Evolutionary conservation across 2,113 vertebrate species (phyloP).

Genomic region (Lampris incognitus): DNA sequence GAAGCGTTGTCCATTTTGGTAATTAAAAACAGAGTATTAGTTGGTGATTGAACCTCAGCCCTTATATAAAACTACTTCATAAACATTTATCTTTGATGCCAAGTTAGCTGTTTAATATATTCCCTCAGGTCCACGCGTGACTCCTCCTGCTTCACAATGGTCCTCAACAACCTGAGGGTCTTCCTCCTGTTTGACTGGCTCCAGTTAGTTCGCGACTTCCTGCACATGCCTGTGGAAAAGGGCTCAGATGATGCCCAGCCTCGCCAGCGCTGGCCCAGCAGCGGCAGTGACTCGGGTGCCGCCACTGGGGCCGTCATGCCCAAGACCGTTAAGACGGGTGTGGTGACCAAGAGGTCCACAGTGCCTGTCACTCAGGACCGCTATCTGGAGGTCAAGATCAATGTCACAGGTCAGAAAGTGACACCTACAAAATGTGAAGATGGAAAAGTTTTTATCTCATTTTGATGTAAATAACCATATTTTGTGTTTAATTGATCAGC

Average conservation of each 20-base stretch:
- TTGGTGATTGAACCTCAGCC: no score
- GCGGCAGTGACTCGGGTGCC: slow-evolving; percentile 55
- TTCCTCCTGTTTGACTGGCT: slow-evolving; percentile 98
- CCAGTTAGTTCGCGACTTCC: slow-evolving; percentile 89
- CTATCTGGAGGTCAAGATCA: slow-evolving; percentile 93
- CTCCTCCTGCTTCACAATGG: slow-evolving; percentile 94
- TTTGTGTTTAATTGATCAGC: no score
- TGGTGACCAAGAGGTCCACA: slow-evolving; percentile 95
- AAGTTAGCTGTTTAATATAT: not conserved
- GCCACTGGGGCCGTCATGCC: slow-evolving; percentile 82
- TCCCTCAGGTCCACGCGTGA: slow-evolving; percentile 89
- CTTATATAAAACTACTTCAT: not conserved
- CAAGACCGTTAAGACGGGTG: slow-evolving; percentile 93
- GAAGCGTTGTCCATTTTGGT: no score
- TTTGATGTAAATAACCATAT: no score
- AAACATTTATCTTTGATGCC: not conserved
- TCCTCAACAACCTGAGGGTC: slow-evolving; percentile 95
- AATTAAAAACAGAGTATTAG: no score
- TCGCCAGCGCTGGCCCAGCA: slow-evolving; percentile 73
- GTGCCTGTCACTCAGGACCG: slow-evolving; percentile 86
- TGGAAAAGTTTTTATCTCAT: no score
- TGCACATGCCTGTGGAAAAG: slow-evolving; percentile 83
- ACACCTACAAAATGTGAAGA: not conserved
- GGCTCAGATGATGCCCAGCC: not conserved
- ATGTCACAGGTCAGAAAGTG: slow-evolving; percentile 89